Evolutionary conservation across 1,140 invertebrate genomes (phyloP).

Genomic region (Thaumatotibia leucotreta): DNA sequence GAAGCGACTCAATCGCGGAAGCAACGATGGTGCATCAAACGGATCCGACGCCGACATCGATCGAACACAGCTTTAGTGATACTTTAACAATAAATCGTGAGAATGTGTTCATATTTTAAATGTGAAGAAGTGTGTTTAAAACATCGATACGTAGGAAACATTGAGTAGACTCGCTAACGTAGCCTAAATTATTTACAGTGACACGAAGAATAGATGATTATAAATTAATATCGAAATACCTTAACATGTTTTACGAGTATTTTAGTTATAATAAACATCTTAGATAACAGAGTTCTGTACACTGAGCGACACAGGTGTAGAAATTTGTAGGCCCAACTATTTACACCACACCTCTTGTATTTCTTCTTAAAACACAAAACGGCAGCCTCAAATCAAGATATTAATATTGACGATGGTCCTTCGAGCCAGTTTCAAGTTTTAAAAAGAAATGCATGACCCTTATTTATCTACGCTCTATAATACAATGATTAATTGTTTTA

Average conservation of each 20-base stretch:
- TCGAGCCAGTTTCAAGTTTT: slow-evolving; percentile 11
- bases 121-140: slow-evolving; percentile 16
- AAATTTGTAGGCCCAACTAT: slow-evolving; percentile 56
- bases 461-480: slow-evolving; percentile 10
- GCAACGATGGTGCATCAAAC: neutral
- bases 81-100: slow-evolving; percentile 18
- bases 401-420: neutral
- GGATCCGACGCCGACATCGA: slow-evolving; percentile 7
- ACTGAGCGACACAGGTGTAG: slow-evolving; percentile 72
- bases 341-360: slow-evolving; percentile 42
- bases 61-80: slow-evolving; percentile 53
- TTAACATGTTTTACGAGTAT: slow-evolving; percentile 33
- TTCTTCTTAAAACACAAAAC: slow-evolving; percentile 17
- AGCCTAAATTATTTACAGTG: slow-evolving; percentile 43
- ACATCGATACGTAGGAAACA: slow-evolving; percentile 31
- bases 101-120: slow-evolving; percentile 1
- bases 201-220: slow-evolving; percentile 27
- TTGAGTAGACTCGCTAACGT: slow-evolving; percentile 19
- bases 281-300: slow-evolving; percentile 55
- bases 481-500: slow-evolving; percentile 27
- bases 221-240: slow-evolving; percentile 39
- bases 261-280: slow-evolving; percentile 28
- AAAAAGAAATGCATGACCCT: slow-evolving; percentile 14
- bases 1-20: neutral
- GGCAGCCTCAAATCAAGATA: neutral